Base-by-base conservation (phyloP, 2,113 vertebrate species). In the Odocoileus hemionus region DNA sequence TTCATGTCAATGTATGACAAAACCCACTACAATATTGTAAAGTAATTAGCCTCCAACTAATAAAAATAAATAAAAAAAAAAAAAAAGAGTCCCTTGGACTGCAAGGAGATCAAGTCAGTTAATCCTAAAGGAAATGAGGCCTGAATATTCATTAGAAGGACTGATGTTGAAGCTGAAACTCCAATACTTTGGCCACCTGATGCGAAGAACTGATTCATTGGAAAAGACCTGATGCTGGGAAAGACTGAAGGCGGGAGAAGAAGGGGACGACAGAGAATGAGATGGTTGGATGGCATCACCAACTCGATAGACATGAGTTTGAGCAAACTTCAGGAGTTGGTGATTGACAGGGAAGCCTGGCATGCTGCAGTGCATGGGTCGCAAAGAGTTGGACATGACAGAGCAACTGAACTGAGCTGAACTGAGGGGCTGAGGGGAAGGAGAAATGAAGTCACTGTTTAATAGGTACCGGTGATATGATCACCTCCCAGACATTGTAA, bases 331-430 rank as follows among this genome's bases (percentile, higher is more conserved):
- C 3, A 5, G 67, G 67, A 74, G n/a, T 23, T 39, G n/a, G n/a
- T 74, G n/a, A 74, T 6, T 13, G 10, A 74, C n/a, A 39, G n/a
- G 12, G n/a, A 74, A 23, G 67, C n/a, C 67, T 74, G 67, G 67
- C 0, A 0, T 13, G 67, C 67, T 74, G 36, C 5, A 25, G 2
- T 23, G 12, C 67, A 74, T 23, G n/a, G 36, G 10, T 13, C 1
- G 2, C 36, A 39, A 23, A 25, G 67, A 74, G 67, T 0, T 25
- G 10, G 67, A 74, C 36, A 12, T 39, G 67, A 74, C 21, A 39
- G 67, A 39, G 10, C 10, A 3, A 74, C 67, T 74, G 1, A 74
- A 74, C 67, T 74, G 21, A 39, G 19, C 67, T 74, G 19, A 25
- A 23, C 67, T 23, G 67, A n/a, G n/a, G n/a, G 16, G 16, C 36